Conservation (phyloP, 1,140 invertebrate genomes). For the Drosophila melanica region DNA sequence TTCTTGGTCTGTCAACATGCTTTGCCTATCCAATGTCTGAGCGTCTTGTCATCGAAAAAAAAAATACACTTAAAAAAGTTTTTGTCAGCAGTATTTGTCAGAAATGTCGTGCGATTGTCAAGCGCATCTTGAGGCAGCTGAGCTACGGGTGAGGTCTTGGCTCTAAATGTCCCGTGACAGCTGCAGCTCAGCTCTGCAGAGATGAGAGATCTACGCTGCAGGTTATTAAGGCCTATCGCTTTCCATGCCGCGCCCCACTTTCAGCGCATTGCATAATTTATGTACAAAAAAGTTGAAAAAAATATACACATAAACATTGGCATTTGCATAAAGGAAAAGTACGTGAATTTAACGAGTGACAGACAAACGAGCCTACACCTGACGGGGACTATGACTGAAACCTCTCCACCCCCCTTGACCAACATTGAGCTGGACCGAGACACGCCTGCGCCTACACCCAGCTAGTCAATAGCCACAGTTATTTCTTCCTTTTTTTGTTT, state of each 20-base stretch:
- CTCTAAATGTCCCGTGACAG: slow-evolving; percentile 23
- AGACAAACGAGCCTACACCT: slow-evolving; percentile 78
- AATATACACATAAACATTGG: slow-evolving; percentile 29
- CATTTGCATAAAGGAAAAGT: slow-evolving; percentile 79
- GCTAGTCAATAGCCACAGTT: slow-evolving; percentile 60
- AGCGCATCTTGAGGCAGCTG: slow-evolving; percentile 44
- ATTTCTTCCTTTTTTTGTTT: slow-evolving; percentile 33
- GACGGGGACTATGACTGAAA: slow-evolving; percentile 45
- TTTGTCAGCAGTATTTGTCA: slow-evolving; percentile 76
- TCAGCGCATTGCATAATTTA: slow-evolving; percentile 44
- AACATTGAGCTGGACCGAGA: background rate
- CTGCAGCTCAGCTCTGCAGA: slow-evolving; percentile 9
- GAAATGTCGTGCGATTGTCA: slow-evolving; percentile 79
- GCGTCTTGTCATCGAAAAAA: slow-evolving; percentile 45
- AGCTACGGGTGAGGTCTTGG: slow-evolving; percentile 60
- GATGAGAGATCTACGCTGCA: slow-evolving; percentile 13
- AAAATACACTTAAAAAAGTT: slow-evolving; percentile 39
- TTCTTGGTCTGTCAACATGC: slow-evolving; percentile 60
- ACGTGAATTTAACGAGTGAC: slow-evolving; percentile 68
- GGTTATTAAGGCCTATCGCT: slow-evolving; percentile 20
- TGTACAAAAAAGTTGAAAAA: slow-evolving; percentile 18
- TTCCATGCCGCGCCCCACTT: slow-evolving; percentile 37
- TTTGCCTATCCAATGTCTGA: slow-evolving; percentile 66
- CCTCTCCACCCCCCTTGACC: background rate
- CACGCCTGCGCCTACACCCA: slow-evolving; percentile 11